Base-by-base conservation (phyloP, 1,140 invertebrate species). In the Pseudomyrmex gracilis region DNA sequence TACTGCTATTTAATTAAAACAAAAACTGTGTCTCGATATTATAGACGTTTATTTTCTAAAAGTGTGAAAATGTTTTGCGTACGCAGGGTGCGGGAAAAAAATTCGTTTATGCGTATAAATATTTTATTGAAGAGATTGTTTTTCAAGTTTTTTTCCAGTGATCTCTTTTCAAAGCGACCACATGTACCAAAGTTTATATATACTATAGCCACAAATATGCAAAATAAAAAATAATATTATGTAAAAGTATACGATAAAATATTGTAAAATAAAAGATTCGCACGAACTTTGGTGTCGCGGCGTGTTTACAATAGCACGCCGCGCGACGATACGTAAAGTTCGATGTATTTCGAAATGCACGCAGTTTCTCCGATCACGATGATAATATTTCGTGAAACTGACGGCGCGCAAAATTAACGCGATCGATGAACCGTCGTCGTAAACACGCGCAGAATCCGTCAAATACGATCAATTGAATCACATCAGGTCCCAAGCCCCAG, bases 401-500 rank as follows among this genome's bases (percentile, higher is more conserved):
- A 74, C 73, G 73, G 73, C 20, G 73, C 43, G 73, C 73, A 74
- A 74, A 74, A 74, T 74, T 74, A 74, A 63, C 57, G 43, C 73
- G 45, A 47, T 63, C 57, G 57, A 74, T 63, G 57, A 63, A 15
- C 43, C 13, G 9, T 7, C 8, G 20, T 20, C 58, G 20, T 61
- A 61, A 61, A 61, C 12, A 61, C 20, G 66, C 17, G 24, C n/a
- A 45, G 1, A 60, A 63, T 63, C 20, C 22, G 45, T 74, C 43
- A 63, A 24, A 45, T 17, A 12, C 43, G 45, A 74, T 74, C 57
- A 60, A 74, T 74, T 49, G 43, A 74, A 49, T 47, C 58, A 74
- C 58, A 63, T 71, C 24, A 51, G 13, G 68, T 24, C 10, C 24
- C 68, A 71, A 43, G 10, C 8, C 15, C 12, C 10, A 60, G 10